These are phyloP conservation scores for Corythoichthys intestinalis DNA, from an alignment of 2,113 vertebrate species.

Conservation along the genomic window DNA sequence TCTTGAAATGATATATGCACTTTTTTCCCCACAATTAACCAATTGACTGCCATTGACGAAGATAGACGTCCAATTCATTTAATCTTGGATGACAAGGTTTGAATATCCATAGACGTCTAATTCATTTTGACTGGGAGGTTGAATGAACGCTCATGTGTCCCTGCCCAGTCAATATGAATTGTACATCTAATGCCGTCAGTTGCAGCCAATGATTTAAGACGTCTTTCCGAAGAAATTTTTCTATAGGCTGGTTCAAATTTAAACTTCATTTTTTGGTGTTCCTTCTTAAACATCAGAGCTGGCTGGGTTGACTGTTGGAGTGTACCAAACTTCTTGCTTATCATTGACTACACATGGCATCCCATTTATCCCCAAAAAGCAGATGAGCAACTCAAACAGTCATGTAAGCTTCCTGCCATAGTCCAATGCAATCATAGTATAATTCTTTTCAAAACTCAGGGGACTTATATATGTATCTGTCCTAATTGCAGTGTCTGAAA, in stretches of 20 bases:
- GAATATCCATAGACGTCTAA: no score
- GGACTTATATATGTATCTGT: not conserved
- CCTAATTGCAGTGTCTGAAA: conserved; percentile 84
- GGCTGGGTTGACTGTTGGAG: conserved; percentile 99
- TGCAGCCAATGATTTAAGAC: no score
- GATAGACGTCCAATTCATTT: no score
- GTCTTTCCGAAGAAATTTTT: not conserved
- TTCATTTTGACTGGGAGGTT: no score
- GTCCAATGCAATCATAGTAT: not conserved
- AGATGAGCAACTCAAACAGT: conserved; percentile 93
- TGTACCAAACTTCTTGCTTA: conserved; percentile 89
- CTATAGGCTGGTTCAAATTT: not conserved
- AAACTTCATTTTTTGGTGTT: conserved; percentile 11
- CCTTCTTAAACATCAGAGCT: conserved; percentile 67
- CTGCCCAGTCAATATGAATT: no score
- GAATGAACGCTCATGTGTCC: no score
- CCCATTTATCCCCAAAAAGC: conserved; percentile 96
- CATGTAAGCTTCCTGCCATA: conserved; percentile 73
- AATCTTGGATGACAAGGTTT: no score
- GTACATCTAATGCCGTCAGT: no score
- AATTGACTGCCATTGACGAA: no score
- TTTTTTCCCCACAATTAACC: no score
- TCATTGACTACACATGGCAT: conserved; percentile 96
- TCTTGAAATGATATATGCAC: no score
- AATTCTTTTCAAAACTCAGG: not conserved